Base-by-base conservation (phyloP, 2,888 invertebrate genomes). In the Rotaria magnacalcarata region DNA sequence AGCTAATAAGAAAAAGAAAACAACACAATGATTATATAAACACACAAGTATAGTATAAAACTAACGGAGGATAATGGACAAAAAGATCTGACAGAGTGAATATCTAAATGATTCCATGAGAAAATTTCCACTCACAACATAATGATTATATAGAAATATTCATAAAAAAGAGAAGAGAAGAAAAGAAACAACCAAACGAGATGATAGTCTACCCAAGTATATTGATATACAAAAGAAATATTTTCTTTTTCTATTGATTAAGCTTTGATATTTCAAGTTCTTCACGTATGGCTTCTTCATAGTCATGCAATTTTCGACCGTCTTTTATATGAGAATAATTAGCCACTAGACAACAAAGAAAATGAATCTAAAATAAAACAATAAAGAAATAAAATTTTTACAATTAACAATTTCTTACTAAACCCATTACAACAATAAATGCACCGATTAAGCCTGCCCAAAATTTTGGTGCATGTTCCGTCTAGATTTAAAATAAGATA, bases 271-370 rank as follows among this genome's bases (percentile, higher is more conserved):
- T 58, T 60, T 86, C 86, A 5, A 86, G 43, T 60, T 86, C 86
- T 80, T 85, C 85, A 75, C 85, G 85, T 41, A 86, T 86, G 54
- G 86, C 86, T 27, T 86, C 86, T 52, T 86, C 86, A n/a, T 86
- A 86, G 41, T 86, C 86, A 60, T 56, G 85, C 8, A 86, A 54
- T 56, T 86, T 86, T 43, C 85, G 80, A 47, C 86, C 86, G 52
- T 85, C 86, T 85, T 85, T 86, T 27, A 86, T 86, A 43, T 86
- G 86, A 16, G 86, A 85, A 84, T 86, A 86, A 84, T 87, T 87
- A 43, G 87, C 87, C 50, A 87, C 85, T 24, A 87, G 67, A 85
- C 87, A 87, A 34, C 87, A 85, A 1, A 87, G 52, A 84, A 84
- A 87, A 52, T 87, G 87, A 41, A 87, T 74, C 67, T 85, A 52